phyloP scores from a whole-genome alignment of 2,888 invertebrate genomes.

The Epinotia brunnichana region DNA sequence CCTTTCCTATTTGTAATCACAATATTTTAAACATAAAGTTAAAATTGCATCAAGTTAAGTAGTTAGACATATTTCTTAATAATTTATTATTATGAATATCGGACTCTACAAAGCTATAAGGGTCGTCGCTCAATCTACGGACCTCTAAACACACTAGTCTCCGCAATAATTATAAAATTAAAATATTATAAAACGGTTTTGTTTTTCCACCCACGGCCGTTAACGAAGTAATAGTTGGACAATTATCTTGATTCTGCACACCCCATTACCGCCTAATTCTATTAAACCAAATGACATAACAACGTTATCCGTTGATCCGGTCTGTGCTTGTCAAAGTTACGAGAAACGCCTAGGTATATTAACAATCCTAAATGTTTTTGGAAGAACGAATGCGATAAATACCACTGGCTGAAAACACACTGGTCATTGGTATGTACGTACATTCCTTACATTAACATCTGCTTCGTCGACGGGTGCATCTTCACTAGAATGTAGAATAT shows the following conservation, averaged over 20 bases:
- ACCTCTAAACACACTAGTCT: constrained; percentile 6
- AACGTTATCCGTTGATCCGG: constrained; percentile 28
- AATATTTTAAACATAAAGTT: background rate
- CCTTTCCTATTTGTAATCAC: background rate
- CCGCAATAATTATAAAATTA: constrained; percentile 10
- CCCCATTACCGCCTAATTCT: constrained; percentile 33
- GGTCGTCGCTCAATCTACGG: background rate
- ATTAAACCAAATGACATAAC: constrained; percentile 33
- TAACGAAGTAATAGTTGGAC: constrained; percentile 24
- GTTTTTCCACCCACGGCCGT: constrained; percentile 20
- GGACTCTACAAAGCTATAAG: background rate
- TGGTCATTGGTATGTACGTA: no score
- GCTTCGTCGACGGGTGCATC: no score
- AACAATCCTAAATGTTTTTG: background rate
- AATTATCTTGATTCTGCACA: constrained; percentile 40
- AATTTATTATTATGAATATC: background rate
- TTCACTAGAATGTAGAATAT: no score
- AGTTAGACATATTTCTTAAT: no score
- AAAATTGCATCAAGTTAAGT: no score
- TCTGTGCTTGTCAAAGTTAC: constrained; percentile 12
- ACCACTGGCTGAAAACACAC: no score
- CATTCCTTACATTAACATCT: no score
- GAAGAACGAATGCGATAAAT: no score
- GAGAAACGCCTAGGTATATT: background rate
- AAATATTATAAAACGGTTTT: constrained; percentile 19